Base-by-base conservation (phyloP, 2,888 invertebrate genomes). In the Cotesia congregata region DNA sequence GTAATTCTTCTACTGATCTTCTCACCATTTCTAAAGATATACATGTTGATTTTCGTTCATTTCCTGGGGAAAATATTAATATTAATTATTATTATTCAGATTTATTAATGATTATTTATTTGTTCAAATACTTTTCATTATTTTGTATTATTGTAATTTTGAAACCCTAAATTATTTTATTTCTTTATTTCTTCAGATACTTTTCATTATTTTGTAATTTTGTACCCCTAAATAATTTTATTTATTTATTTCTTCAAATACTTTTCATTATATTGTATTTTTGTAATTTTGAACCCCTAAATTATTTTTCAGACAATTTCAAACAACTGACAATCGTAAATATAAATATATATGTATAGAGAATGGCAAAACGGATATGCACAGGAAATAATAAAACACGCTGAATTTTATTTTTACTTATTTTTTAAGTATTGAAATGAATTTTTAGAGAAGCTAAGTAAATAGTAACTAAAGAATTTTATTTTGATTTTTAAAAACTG, bases 11-110 rank as follows among this genome's bases (percentile, higher is more conserved):
- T 5, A 87, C 80, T 0, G 85, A 83, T 15, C 73, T 67, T 7
- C 83, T 81, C 64, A 87, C 74, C 85, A 87, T 84, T 40, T 82
- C 82, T 9, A 84, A 81, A 4, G 86, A 85, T 77, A 87, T 70
- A 50, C 83, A 61, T 12, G 61, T 71, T 17, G 62, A n/a, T n/a
- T n/a, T n/a, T 76, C 3, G 30, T 40, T 38, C 73, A 65, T 50
- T 50, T 50, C 50, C 50, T 50, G 7, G 12, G 12, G 2, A 50
- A 12, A 50, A 50, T 50, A 50, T 30, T 30, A 2, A 30, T 3
- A 50, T 1, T 50, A 12, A 50, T 50, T 50, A 50, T 50, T 4
- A 50, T 12, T 50, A 7, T 12, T 12, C 2, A 3, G 30, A 30
- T 30, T 30, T 30, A 30, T 30, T 3, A 3, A 30, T 0, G 3